Evolutionary conservation across 2,797 vertebrate genomes (phyloP).

Genomic region (Pelobates cultripes): DNA sequence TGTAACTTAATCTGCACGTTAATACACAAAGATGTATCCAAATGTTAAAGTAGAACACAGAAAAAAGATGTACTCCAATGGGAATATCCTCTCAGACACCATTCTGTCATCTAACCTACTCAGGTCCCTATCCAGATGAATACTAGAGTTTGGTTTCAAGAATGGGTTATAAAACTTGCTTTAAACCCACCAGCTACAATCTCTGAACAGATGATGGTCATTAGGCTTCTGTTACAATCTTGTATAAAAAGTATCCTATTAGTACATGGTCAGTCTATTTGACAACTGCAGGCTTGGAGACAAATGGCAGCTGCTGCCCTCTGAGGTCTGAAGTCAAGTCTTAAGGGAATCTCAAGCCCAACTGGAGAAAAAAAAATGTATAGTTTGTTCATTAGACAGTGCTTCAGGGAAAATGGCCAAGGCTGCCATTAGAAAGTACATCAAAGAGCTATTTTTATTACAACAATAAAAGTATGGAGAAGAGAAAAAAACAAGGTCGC

Average conservation of each 20-base stretch:
- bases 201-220: slow-evolving; percentile 75
- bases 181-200: slow-evolving; percentile 68
- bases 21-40: slow-evolving; percentile 45
- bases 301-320: slow-evolving; percentile 79
- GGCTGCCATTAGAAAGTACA: slow-evolving; percentile 69
- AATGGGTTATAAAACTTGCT: slow-evolving; percentile 70
- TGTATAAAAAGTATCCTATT: slow-evolving; percentile 77
- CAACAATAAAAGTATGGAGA: slow-evolving; percentile 45
- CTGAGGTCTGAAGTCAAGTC: slow-evolving; percentile 78
- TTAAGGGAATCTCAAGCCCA: slow-evolving; percentile 73
- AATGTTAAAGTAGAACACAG: slow-evolving; percentile 47
- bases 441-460: slow-evolving; percentile 72
- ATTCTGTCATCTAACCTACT: slow-evolving; percentile 40
- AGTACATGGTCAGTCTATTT: slow-evolving; percentile 72
- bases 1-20: slow-evolving; percentile 31
- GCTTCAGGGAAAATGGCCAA: slow-evolving; percentile 73
- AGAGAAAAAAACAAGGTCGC: slow-evolving; percentile 56
- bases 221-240: slow-evolving; percentile 68
- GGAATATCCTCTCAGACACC: slow-evolving; percentile 42
- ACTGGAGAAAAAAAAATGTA: slow-evolving; percentile 67
- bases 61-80: slow-evolving; percentile 54
- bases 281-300: slow-evolving; percentile 73
- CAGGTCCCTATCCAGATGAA: slow-evolving; percentile 60
- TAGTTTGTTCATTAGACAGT: slow-evolving; percentile 75
- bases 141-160: slow-evolving; percentile 65